Conservation (phyloP, 1,140 invertebrate genomes). For the Asbolus verrucosus region DNA sequence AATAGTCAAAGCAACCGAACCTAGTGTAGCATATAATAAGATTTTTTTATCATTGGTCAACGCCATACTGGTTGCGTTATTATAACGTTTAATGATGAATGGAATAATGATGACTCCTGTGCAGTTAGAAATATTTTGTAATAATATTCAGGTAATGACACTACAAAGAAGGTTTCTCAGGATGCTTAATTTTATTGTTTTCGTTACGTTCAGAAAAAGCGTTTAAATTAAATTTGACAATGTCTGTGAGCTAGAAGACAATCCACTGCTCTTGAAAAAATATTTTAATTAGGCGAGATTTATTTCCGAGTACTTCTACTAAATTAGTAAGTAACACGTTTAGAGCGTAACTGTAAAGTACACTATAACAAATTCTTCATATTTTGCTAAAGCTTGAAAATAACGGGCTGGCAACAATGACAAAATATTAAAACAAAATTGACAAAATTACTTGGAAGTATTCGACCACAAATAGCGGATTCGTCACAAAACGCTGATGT, state of each 20-base stretch:
- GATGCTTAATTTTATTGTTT: conserved; percentile 13
- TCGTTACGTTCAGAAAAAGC: conserved; percentile 18
- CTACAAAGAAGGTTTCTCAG: conserved; percentile 5
- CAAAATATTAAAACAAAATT: conserved; percentile 7
- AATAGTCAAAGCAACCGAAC: conserved; percentile 21
- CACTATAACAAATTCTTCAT: conserved; percentile 18
- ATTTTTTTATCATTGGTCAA: conserved; percentile 5
- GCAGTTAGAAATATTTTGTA: conserved; percentile 19
- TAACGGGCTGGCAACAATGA: conserved; percentile 18
- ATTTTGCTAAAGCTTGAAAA: conserved; percentile 10
- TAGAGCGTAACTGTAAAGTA: conserved; percentile 19
- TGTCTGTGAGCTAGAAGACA: conserved; percentile 25
- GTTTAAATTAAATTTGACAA: conserved; percentile 31
- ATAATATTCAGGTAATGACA: conserved; percentile 31
- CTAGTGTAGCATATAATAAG: conserved; percentile 16
- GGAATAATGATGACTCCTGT: conserved; percentile 24
- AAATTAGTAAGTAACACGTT: conserved; percentile 19
- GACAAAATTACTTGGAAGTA: conserved; percentile 16
- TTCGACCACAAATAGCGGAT: conserved; percentile 1
- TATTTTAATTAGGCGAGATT: conserved; percentile 31
- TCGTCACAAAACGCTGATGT: background rate
- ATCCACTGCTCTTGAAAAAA: conserved; percentile 8
- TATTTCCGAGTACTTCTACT: conserved; percentile 20
- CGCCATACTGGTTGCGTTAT: conserved; percentile 11
- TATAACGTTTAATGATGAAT: conserved; percentile 32